phyloP scores from a whole-genome alignment of 2,113 vertebrate species.

The Saccopteryx bilineata region DNA sequence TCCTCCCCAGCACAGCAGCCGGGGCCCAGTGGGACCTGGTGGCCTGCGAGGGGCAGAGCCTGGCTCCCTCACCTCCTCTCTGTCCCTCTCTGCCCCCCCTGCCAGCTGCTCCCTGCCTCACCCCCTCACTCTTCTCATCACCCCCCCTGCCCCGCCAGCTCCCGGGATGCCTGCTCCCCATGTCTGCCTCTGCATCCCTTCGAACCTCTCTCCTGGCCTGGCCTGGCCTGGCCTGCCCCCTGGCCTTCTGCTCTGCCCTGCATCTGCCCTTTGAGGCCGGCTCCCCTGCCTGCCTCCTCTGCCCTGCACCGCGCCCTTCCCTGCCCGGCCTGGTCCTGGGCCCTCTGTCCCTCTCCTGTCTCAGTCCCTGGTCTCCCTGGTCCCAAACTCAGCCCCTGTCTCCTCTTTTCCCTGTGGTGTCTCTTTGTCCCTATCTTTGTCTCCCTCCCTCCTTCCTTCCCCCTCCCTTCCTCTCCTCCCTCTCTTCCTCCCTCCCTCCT shows the following conservation, averaged over 20 bases:
- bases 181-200: conserved; percentile 28
- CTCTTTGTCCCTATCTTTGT: conserved; percentile 27
- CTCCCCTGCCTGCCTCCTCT: neutral
- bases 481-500: neutral
- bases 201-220: conserved; percentile 31
- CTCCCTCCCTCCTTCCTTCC: neutral
- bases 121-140: accelerated
- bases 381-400: neutral
- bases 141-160: neutral
- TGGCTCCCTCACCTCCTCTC: neutral
- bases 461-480: neutral
- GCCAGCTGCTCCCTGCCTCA: conserved; percentile 79
- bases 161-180: neutral
- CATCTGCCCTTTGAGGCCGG: neutral
- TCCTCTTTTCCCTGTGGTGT: neutral
- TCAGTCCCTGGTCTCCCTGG: neutral
- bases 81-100: neutral
- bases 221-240: neutral
- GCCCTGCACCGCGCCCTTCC: neutral
- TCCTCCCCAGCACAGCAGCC: conserved; percentile 75
- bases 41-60: conserved; percentile 49
- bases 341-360: neutral
- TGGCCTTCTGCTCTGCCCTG: neutral
- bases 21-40: conserved; percentile 55
- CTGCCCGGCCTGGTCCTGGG: neutral